Evolutionary conservation across 2,888 invertebrate genomes (phyloP).

Genomic region (Carcina quercana): DNA sequence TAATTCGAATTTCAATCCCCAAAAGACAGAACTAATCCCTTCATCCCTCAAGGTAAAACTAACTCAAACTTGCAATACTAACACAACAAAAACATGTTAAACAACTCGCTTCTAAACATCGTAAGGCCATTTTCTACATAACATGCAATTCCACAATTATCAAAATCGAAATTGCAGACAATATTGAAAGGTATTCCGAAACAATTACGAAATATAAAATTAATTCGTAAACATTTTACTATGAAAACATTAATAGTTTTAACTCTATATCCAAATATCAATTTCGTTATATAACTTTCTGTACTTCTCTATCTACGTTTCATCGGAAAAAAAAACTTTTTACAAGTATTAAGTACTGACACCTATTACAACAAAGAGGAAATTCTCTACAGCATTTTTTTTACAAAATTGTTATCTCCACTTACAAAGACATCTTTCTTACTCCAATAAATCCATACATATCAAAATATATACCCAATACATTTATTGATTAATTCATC

Average conservation of each 20-base stretch:
- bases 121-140: slow-evolving; percentile 40
- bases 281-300: slow-evolving; percentile 42
- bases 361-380: slow-evolving; percentile 36
- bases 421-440: slow-evolving; percentile 35
- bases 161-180: slow-evolving; percentile 36
- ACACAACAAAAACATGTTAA: slow-evolving; percentile 24
- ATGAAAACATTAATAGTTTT: slow-evolving; percentile 53
- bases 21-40: not conserved
- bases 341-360: slow-evolving; percentile 54
- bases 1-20: too few relatives aligned
- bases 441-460: slow-evolving; percentile 60
- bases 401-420: slow-evolving; percentile 35
- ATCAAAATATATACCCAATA: slow-evolving; percentile 69
- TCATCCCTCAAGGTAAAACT: slow-evolving; percentile 7
- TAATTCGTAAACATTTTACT: slow-evolving; percentile 33
- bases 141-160: slow-evolving; percentile 38
- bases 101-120: slow-evolving; percentile 20
- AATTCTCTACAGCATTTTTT: slow-evolving; percentile 26
- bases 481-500: slow-evolving; percentile 24
- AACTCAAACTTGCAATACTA: slow-evolving; percentile 23
- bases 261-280: slow-evolving; percentile 48
- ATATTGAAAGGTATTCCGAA: slow-evolving; percentile 36
- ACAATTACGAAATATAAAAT: slow-evolving; percentile 26
- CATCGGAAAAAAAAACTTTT: slow-evolving; percentile 35
- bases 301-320: slow-evolving; percentile 41